These are phyloP conservation scores for Cloeon dipterum DNA, from an alignment of 2,888 invertebrate species.

Conservation along the genomic window DNA sequence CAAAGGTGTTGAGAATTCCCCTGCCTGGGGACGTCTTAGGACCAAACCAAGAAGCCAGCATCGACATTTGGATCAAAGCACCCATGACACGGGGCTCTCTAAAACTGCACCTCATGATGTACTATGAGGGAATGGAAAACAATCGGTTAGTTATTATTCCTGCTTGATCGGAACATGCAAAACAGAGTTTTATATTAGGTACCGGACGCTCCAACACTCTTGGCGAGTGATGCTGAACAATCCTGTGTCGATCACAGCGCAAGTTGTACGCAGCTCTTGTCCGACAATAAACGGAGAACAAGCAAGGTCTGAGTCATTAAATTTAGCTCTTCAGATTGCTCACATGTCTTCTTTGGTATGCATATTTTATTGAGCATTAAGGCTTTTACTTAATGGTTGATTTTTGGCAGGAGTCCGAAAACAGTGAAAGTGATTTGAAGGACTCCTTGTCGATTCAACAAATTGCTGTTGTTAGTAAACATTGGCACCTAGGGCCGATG, in stretches of 20 bases:
- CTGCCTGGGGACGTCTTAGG: neutral
- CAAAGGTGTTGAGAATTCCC: neutral
- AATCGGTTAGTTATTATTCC: neutral
- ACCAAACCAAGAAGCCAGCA: neutral
- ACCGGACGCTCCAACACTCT: neutral
- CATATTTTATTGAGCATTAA: neutral
- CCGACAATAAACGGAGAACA: neutral
- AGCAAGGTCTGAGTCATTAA: neutral
- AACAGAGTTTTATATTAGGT: neutral
- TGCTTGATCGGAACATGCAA: neutral
- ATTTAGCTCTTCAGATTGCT: neutral
- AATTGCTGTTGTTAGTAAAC: neutral
- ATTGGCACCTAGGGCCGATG: neutral
- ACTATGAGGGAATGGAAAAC: neutral
- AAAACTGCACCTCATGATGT: neutral
- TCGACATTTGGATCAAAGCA: neutral
- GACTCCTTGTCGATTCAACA: neutral
- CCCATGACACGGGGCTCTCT: neutral
- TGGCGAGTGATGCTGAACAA: neutral
- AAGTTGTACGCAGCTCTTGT: neutral
- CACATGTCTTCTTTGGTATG: neutral
- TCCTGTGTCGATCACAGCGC: neutral
- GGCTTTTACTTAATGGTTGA: neutral
- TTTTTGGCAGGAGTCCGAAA: neutral
- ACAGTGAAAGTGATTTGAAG: neutral